Evolutionary conservation across 1,140 invertebrate species (phyloP).

Genomic region (Sitophilus oryzae): DNA sequence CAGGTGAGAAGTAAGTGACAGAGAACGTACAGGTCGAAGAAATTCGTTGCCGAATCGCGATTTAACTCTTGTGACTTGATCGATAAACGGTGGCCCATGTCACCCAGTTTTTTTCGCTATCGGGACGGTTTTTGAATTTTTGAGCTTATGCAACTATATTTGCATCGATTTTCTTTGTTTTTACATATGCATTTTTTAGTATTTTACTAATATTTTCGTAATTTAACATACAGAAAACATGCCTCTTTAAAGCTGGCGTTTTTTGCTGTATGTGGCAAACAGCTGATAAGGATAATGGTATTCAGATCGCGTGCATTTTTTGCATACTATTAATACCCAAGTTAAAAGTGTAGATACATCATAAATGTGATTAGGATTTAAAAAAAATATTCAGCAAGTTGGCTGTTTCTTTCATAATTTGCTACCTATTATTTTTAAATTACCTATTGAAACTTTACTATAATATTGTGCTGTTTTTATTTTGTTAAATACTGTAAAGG

Average conservation of each 20-base stretch:
- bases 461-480: too few relatives aligned
- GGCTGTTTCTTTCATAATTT: too few relatives aligned
- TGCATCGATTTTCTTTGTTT: conserved; percentile 7
- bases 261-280: conserved; percentile 3
- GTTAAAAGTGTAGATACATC: not conserved
- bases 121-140: conserved; percentile 1
- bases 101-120: conserved; percentile 10
- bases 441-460: too few relatives aligned
- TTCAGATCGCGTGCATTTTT: conserved; percentile 4
- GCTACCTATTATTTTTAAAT: too few relatives aligned
- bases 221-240: not conserved
- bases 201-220: too few relatives aligned
- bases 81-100: conserved; percentile 10
- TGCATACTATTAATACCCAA: not conserved
- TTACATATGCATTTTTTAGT: not conserved
- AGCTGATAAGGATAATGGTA: conserved; percentile 11
- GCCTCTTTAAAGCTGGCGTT: not conserved
- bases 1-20: conserved; percentile 23
- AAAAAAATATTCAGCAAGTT: too few relatives aligned
- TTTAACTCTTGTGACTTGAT: not conserved
- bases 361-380: too few relatives aligned
- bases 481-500: too few relatives aligned
- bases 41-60: not conserved
- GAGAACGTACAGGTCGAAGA: not conserved
- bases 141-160: conserved; percentile 11